A percentile compares a stretch with the other conserved stretches of the same genome.
Evolutionary conservation across 2,113 vertebrate species (phyloP).

Genomic region (Phrynocephalus versicolor): DNA sequence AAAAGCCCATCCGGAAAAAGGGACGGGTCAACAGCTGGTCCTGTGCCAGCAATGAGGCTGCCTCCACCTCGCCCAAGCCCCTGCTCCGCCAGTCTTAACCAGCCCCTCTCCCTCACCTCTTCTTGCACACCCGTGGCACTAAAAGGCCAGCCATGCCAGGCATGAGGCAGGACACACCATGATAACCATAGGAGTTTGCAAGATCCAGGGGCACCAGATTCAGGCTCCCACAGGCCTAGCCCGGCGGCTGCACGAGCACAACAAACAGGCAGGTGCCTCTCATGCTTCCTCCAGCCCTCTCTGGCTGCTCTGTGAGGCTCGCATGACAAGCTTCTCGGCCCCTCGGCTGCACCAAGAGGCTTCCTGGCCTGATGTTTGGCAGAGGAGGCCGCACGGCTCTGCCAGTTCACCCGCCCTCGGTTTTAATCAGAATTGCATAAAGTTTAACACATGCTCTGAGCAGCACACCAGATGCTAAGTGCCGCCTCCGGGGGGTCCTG

Average conservation of each 20-base stretch:
- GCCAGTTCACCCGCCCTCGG: slow-evolving; percentile 75
- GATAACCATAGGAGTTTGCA: slow-evolving; percentile 54
- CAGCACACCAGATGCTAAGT: slow-evolving; percentile 76
- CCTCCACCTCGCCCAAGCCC: neutral
- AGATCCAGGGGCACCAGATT: slow-evolving; percentile 28
- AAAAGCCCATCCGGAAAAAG: accelerated
- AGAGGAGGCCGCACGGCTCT: slow-evolving; percentile 56
- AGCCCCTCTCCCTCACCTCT: neutral
- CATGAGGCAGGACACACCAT: slow-evolving; percentile 21
- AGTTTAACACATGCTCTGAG: slow-evolving; percentile 79
- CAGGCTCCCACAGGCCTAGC: slow-evolving; percentile 12
- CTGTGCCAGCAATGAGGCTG: neutral
- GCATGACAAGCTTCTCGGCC: slow-evolving; percentile 26
- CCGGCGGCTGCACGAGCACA: neutral
- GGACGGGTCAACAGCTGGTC: accelerated
- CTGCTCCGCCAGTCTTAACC: neutral
- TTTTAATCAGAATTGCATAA: slow-evolving; percentile 78
- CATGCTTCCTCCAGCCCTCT: slow-evolving; percentile 34
- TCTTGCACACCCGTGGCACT: slow-evolving; percentile 34
- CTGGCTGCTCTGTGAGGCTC: neutral
- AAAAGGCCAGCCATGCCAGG: slow-evolving; percentile 35
- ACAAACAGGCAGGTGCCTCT: neutral
- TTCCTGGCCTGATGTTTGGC: slow-evolving; percentile 67
- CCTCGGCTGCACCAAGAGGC: slow-evolving; percentile 39
- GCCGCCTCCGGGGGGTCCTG: slow-evolving; percentile 72